phyloP scores from a whole-genome alignment of 2,797 vertebrate species.

The Spheniscus humboldti region DNA sequence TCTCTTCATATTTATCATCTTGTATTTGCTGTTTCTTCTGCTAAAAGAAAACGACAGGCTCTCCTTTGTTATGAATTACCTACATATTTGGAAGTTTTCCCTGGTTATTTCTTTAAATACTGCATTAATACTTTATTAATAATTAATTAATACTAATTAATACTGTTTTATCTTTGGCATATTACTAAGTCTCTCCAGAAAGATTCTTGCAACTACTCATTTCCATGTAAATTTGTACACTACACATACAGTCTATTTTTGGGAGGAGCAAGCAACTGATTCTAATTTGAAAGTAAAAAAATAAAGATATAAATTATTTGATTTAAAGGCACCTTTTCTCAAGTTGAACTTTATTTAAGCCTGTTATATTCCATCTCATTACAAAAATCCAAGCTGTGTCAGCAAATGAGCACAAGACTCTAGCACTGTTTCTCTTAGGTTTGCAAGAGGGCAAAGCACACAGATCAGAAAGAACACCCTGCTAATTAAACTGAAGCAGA shows the following conservation, averaged over 20 bases:
- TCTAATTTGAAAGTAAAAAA: constrained; percentile 12
- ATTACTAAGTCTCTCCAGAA: background rate
- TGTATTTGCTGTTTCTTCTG: background rate
- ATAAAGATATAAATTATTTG: background rate
- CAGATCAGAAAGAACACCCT: constrained; percentile 74
- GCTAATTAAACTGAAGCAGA: constrained; percentile 81
- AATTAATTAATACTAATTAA: too few relatives aligned
- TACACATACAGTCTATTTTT: background rate
- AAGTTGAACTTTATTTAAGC: constrained; percentile 47
- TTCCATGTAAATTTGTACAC: background rate
- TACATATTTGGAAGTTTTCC: background rate
- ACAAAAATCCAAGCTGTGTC: constrained; percentile 73
- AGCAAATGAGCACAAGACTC: constrained; percentile 77
- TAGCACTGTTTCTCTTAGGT: constrained; percentile 67
- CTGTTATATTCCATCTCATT: constrained; percentile 61
- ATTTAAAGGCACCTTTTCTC: constrained; percentile 38
- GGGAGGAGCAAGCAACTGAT: background rate
- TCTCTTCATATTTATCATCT: background rate
- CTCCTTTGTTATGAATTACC: background rate
- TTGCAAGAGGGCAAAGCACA: constrained; percentile 77
- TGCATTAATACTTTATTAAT: background rate
- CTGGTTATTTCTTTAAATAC: background rate
- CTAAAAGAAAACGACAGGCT: background rate
- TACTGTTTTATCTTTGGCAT: background rate
- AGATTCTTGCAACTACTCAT: background rate